These are phyloP conservation scores for Sula dactylatra DNA, from an alignment of 2,113 vertebrate species.

Conservation along the genomic window DNA sequence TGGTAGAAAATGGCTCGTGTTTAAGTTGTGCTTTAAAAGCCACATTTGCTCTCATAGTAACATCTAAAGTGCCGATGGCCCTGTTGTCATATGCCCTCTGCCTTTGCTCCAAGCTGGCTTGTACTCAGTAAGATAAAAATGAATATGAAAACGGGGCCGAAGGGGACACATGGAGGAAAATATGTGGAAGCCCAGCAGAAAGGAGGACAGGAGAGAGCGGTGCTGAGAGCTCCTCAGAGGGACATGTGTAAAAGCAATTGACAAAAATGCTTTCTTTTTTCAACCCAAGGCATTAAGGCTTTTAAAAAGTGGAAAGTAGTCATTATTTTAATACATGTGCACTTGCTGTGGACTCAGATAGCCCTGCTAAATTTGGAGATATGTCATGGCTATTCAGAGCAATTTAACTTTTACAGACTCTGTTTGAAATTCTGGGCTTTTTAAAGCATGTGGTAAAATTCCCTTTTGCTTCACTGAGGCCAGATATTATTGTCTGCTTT, in stretches of 20 bases:
- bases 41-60: rapidly evolving
- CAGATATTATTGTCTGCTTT: constrained; percentile 7
- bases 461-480: constrained; percentile 29
- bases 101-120: background rate
- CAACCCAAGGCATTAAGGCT: background rate
- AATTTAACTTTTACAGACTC: constrained; percentile 28
- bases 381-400: background rate
- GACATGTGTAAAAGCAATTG: background rate
- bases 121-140: background rate
- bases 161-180: background rate
- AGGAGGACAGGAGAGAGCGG: background rate
- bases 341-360: constrained; percentile 1
- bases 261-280: background rate
- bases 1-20: background rate
- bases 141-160: rapidly evolving
- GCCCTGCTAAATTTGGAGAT: constrained; percentile 25
- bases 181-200: background rate
- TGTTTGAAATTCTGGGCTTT: constrained; percentile 13
- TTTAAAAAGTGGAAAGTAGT: background rate
- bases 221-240: background rate
- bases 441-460: constrained; percentile 38
- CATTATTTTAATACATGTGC: background rate
- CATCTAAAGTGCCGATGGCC: background rate
- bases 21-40: background rate
- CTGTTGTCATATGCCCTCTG: background rate